Evolutionary conservation across 2,888 invertebrate genomes (phyloP).

Genomic region (Hypomecis punctinalis): DNA sequence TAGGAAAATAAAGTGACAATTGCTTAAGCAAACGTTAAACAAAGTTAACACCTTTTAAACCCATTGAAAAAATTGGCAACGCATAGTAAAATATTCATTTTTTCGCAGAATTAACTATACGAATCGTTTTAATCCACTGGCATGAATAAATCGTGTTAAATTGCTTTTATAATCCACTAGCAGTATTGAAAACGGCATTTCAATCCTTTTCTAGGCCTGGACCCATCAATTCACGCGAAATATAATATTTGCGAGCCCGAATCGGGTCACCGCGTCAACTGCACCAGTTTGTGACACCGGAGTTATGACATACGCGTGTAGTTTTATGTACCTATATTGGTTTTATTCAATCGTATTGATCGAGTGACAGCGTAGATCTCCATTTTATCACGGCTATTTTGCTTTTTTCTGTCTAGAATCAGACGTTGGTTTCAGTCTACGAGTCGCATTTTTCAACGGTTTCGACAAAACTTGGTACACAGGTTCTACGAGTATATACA

Average conservation of each 20-base stretch:
- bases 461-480: no score
- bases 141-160: constrained; percentile 6
- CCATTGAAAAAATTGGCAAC: background rate
- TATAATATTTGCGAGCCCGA: constrained; percentile 19
- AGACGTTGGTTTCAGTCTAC: no score
- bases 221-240: constrained; percentile 16
- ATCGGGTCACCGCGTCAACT: constrained; percentile 19
- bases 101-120: background rate
- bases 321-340: no score
- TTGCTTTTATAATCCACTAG: constrained; percentile 7
- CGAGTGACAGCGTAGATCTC: no score
- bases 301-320: background rate
- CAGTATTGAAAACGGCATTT: constrained; percentile 6
- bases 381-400: no score
- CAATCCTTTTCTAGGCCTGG: constrained; percentile 1
- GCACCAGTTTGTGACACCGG: constrained; percentile 13
- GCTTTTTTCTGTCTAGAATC: no score
- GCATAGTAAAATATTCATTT: background rate
- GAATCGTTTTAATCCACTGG: background rate
- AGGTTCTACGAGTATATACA: no score
- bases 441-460: no score
- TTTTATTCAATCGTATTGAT: no score
- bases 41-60: background rate
- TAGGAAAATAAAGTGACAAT: no score
- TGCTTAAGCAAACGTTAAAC: no score